A percentile compares a stretch with the other conserved stretches of the same genome.
Evolutionary conservation across 2,797 vertebrate species (phyloP).

Genomic region (Taeniopygia guttata): DNA sequence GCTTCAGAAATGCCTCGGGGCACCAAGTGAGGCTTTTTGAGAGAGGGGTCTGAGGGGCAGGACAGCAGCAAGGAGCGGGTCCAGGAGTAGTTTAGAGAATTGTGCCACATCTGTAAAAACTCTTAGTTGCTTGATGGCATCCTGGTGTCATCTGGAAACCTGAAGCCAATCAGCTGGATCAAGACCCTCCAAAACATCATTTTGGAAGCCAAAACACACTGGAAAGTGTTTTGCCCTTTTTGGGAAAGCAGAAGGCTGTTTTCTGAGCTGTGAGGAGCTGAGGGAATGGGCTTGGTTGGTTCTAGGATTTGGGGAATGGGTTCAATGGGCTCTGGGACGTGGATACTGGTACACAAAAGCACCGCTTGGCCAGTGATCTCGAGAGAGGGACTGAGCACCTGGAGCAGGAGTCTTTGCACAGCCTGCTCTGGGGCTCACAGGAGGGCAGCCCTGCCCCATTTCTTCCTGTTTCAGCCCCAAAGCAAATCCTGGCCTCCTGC

Average conservation of each 20-base stretch:
- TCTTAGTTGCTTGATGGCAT: background rate
- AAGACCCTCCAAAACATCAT: background rate
- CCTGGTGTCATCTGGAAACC: background rate
- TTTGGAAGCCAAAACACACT: background rate
- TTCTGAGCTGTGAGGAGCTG: background rate
- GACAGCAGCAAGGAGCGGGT: background rate
- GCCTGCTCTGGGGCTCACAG: background rate
- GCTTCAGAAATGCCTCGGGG: background rate
- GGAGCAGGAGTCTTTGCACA: background rate
- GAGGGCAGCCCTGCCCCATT: background rate
- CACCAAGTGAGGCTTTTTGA: background rate
- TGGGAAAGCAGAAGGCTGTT: background rate
- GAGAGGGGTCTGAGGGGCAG: background rate
- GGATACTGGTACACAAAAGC: background rate
- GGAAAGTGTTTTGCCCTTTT: background rate
- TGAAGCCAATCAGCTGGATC: background rate
- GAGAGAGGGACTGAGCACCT: background rate
- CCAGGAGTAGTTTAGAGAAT: background rate
- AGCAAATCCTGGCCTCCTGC: background rate
- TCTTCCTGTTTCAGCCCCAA: background rate
- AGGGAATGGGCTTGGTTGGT: background rate
- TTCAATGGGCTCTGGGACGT: background rate
- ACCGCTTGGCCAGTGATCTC: background rate
- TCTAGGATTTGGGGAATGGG: background rate
- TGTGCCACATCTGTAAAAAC: background rate